These are phyloP conservation scores for Zaprionus obscuricornis DNA, from an alignment of 2,888 invertebrate species.

Conservation along the genomic window DNA sequence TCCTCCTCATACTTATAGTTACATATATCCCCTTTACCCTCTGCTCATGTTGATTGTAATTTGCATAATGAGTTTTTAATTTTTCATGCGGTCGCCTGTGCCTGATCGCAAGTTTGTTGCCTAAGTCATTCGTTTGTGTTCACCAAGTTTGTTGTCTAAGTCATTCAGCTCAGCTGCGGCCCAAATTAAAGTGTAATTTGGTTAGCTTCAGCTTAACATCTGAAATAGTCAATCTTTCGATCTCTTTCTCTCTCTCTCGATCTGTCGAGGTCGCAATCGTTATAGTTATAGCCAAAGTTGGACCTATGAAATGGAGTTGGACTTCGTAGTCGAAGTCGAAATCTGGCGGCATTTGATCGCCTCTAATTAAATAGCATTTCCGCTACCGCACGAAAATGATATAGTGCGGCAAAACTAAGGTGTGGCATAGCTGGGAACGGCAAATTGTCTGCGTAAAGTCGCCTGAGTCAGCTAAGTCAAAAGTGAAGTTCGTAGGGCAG, in stretches of 20 bases:
- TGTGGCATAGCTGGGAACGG: conserved; percentile 57
- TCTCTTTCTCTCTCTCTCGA: not conserved
- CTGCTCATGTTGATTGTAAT: conserved; percentile 50
- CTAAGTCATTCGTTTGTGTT: conserved; percentile 37
- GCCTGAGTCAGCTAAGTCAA: conserved; percentile 15
- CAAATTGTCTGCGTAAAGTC: conserved; percentile 11
- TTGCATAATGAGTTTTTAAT: conserved; percentile 81
- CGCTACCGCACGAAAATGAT: conserved; percentile 69
- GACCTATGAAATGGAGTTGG: no score
- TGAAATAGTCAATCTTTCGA: conserved; percentile 30
- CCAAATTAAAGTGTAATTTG: conserved; percentile 78
- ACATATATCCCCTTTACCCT: conserved; percentile 1
- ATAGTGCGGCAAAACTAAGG: conserved; percentile 56
- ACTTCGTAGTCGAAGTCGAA: conserved; percentile 17
- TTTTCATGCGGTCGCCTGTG: conserved; percentile 46
- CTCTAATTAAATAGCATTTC: conserved; percentile 78
- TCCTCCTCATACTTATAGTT: not conserved
- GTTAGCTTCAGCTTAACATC: conserved; percentile 53
- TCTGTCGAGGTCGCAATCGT: conserved; percentile 25
- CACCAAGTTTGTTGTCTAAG: conserved; percentile 63
- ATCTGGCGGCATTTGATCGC: conserved; percentile 70
- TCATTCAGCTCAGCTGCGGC: conserved; percentile 55
- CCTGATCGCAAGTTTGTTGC: conserved; percentile 41
- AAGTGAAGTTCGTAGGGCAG: conserved; percentile 24
- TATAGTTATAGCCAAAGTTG: not conserved